Conservation (phyloP, 2,888 invertebrate species). For the Tachina fera region DNA sequence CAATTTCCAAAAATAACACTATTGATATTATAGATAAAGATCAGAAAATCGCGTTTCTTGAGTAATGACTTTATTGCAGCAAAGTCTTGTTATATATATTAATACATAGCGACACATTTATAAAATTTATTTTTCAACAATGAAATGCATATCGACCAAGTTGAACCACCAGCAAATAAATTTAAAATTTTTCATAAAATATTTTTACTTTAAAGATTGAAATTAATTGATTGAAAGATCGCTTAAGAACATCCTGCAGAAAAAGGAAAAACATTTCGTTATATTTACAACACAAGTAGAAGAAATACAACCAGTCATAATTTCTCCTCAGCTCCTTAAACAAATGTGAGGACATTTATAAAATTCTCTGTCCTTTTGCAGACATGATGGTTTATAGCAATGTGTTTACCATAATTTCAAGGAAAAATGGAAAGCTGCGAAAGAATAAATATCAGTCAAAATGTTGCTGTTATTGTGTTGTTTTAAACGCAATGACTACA, state of each 20-base stretch:
- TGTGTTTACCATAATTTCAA: constrained; percentile 4
- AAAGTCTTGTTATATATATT: too few species aligned
- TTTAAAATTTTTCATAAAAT: not conserved
- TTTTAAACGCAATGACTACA: constrained; percentile 31
- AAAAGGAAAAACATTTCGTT: constrained; percentile 12
- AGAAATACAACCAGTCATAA: constrained; percentile 22
- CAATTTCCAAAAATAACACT: too few species aligned
- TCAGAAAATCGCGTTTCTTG: too few species aligned
- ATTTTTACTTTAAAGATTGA: not conserved
- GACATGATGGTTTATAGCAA: not conserved
- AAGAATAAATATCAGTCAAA: constrained; percentile 16
- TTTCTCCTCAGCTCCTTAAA: not conserved
- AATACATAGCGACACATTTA: too few species aligned
- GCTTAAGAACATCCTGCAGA: constrained; percentile 15
- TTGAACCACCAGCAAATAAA: too few species aligned
- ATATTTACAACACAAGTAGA: not conserved
- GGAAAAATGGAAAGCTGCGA: constrained; percentile 5
- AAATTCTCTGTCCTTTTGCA: not conserved
- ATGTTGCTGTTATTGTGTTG: not conserved
- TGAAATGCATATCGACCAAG: too few species aligned
- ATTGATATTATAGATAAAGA: too few species aligned
- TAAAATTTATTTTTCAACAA: not conserved
- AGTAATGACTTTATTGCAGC: too few species aligned
- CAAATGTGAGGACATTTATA: constrained; percentile 42
- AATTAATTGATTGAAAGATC: not conserved